Base-by-base conservation (phyloP, 2,113 vertebrate species). In the Empidonax traillii region DNA sequence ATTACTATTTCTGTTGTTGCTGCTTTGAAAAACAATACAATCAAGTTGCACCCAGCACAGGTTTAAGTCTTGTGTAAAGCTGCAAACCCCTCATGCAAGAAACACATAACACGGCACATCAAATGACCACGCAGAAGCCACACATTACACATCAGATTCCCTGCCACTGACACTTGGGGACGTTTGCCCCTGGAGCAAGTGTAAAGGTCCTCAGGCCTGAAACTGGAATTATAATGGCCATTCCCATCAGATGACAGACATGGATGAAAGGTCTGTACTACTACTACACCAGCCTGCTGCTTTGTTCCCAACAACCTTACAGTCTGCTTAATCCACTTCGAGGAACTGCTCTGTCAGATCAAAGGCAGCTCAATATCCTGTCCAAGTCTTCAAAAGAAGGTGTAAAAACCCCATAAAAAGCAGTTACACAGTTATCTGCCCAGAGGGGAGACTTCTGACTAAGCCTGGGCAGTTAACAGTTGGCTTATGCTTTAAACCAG, bases 401-500 rank as follows among this genome's bases (percentile, higher is more conserved):
- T 93, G 86, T 76, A 94, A 96, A 90, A 95, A 92, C 56, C 41
- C n/a, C 74, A 1, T 58, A 90, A 93, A 73, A 90, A 86, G 76
- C 76, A 93, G 76, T 79, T 93, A 87, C 58, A 95, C 72, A 75
- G 86, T 81, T 68, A 89, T 69, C 88, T 93, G 86, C 83, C 96
- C 84, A 55, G 69, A 87, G 90, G 95, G 88, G 19, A 93, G 84
- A 82, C 44, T 94, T 87, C 76, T 92, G 73, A 89, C 83, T 92
- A 94, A 96, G 88, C 88, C 86, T 30, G 58, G 58, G 33, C 90
- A 94, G 93, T 93, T 96, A 96, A 95, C 83, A 94, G 83, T 81
- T 95, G 80, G 79, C 90, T 96, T 89, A 85, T 58, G 76, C 66
- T 75, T 89, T 90, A 93, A 86, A 92, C 47, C 52, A 81, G 43